Percentiles rank a stretch among this genome's conserved stretches.
These are phyloP conservation scores for Pipra filicauda DNA, from an alignment of 2,113 vertebrate species.

Conservation along the genomic window DNA sequence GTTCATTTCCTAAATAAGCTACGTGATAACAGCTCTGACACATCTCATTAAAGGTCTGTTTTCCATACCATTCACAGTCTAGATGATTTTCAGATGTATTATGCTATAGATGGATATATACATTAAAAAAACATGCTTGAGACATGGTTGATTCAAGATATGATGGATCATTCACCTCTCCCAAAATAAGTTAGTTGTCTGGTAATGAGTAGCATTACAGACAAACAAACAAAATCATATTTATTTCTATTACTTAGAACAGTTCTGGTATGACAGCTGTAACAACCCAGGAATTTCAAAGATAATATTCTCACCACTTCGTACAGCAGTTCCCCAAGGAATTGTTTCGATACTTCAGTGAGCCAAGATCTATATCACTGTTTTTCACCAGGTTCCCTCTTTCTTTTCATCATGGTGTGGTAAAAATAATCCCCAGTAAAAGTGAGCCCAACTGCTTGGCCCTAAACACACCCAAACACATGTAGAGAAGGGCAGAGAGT, in stretches of 20 bases:
- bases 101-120: neutral
- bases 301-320: neutral
- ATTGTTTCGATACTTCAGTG: neutral
- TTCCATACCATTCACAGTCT: neutral
- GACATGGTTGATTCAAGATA: neutral
- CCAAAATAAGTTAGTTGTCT: neutral
- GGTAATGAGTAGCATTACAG: neutral
- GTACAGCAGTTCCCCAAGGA: neutral
- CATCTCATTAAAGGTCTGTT: neutral
- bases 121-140: neutral
- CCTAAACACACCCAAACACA: neutral
- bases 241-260: neutral
- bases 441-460: neutral
- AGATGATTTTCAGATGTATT: conserved; percentile 5
- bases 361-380: neutral
- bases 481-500: accelerated
- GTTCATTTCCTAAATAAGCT: conserved; percentile 5
- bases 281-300: neutral
- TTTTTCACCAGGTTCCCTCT: neutral
- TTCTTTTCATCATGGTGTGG: neutral
- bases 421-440: neutral
- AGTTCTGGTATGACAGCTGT: neutral
- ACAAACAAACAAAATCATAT: neutral
- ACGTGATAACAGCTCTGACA: neutral
- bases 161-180: neutral